A percentile compares a stretch with the other conserved stretches of the same genome.
Conservation (phyloP, 92 coral and sea anemone genomes). For the Scolanthus callimorphus region DNA sequence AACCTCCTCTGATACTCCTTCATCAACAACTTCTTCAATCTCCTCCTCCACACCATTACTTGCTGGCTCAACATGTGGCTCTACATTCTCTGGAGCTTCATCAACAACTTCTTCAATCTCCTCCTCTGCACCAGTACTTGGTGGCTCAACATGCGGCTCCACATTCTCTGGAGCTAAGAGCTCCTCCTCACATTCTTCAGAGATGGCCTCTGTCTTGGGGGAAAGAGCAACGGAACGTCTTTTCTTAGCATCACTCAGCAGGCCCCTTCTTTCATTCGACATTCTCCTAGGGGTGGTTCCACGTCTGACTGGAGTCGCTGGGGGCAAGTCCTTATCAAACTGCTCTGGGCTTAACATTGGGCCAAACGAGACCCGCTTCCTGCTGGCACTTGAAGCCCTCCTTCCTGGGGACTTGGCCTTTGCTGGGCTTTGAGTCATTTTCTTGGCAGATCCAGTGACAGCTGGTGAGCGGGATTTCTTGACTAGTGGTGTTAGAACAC, state of each 20-base stretch:
- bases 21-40: slow-evolving; percentile 1
- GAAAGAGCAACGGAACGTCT: slow-evolving; percentile 46
- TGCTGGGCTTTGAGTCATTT: slow-evolving; percentile 8
- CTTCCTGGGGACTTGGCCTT: slow-evolving; percentile 2
- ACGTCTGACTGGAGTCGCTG: slow-evolving; percentile 84
- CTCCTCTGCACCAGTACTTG: background rate
- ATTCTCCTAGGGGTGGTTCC: slow-evolving; percentile 75
- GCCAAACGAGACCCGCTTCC: slow-evolving; percentile 95
- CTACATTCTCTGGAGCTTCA: background rate
- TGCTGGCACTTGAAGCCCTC: slow-evolving; percentile 22
- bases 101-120: background rate
- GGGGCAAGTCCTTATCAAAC: slow-evolving; percentile 81
- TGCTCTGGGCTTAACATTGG: slow-evolving; percentile 96
- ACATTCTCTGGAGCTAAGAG: background rate
- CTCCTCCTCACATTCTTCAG: background rate
- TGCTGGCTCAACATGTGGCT: no score
- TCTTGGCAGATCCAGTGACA: no score
- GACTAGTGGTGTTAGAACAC: slow-evolving; percentile 33
- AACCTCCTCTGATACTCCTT: background rate
- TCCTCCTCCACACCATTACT: background rate
- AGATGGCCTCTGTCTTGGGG: slow-evolving; percentile 49
- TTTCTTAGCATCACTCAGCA: slow-evolving; percentile 49
- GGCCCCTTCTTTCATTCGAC: slow-evolving; percentile 35
- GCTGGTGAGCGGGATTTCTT: no score
- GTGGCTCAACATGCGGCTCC: no score